Conservation (phyloP, 2,113 vertebrate species). For the Xiphophorus maculatus region DNA sequence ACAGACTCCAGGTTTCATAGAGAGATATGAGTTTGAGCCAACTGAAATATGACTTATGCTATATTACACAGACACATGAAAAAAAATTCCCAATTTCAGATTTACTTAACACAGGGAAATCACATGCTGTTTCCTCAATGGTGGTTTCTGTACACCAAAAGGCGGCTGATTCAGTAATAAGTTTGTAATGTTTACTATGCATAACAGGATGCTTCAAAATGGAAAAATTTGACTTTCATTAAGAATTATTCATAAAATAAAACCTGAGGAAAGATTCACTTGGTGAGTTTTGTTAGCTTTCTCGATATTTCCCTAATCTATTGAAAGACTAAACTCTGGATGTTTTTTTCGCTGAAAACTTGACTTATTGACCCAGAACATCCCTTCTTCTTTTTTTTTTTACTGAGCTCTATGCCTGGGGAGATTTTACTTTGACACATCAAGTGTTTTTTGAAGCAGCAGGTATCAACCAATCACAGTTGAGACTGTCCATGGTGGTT, state of each 20-base stretch:
- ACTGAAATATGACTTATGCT: neutral
- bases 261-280: constrained; percentile 2
- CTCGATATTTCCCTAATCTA: neutral
- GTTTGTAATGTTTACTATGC: neutral
- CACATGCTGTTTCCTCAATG: constrained; percentile 28
- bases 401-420: neutral
- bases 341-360: neutral
- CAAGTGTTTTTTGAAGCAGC: constrained; percentile 4
- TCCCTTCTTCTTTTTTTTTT: neutral
- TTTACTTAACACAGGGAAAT: constrained; percentile 48
- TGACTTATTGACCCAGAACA: neutral
- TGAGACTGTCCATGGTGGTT: constrained; percentile 15
- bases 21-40: constrained; percentile 8
- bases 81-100: constrained; percentile 34
- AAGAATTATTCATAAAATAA: neutral
- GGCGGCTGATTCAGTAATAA: constrained; percentile 13
- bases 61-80: constrained; percentile 8
- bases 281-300: constrained; percentile 10
- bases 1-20: constrained; percentile 22
- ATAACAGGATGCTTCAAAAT: neutral
- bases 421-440: neutral
- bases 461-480: constrained; percentile 4
- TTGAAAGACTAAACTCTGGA: constrained; percentile 2
- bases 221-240: constrained; percentile 1
- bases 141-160: constrained; percentile 18